Base-by-base conservation (phyloP, 1,140 invertebrate genomes). In the Drosophila burlai region DNA sequence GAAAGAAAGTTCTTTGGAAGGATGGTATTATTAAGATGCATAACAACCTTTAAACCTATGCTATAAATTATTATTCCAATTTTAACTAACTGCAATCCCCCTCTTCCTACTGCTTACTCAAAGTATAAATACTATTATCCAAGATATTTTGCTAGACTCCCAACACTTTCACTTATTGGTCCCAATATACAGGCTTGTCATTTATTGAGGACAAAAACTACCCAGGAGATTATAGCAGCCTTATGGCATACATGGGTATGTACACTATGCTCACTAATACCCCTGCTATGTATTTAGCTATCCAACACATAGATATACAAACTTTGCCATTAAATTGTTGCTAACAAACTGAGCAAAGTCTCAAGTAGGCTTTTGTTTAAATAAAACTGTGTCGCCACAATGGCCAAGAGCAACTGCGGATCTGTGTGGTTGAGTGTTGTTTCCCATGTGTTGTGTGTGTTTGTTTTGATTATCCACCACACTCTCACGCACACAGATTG, bases 311-410 rank as follows among this genome's bases (percentile, higher is more conserved):
- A 50, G 13, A 45, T 18, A 45, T 34, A 45, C 18, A 45, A n/a
- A 50, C 15, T 58, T n/a, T 16, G 40, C 21, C 40, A 81, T 89
- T 78, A 89, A 89, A 83, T 83, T 83, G 58, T 68, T 78, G 73
- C 62, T 67, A 49, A 76, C 66, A 65, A 84, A 69, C 73, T 87
- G 85, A 85, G 81, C 85, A 90, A 67, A 78, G 66, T 83, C 81
- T 90, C 81, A 90, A 90, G 85, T 76, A 71, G 75, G 78, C 85
- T 80, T 82, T 90, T 90, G 85, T 90, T 85, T 84, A 90, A 89
- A 90, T 89, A 71, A 90, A 90, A 89, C 54, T 89, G 68, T 89
- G 77, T 79, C 54, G 84, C 75, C 64, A 68, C 81, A 87, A 83
- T 65, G 68, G 36, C 71, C 77, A 62, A 68, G 38, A 60, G 63